A percentile compares a stretch with the other conserved stretches of the same genome.
Conservation (phyloP, 2,113 vertebrate species). For the Heterotis niloticus region DNA sequence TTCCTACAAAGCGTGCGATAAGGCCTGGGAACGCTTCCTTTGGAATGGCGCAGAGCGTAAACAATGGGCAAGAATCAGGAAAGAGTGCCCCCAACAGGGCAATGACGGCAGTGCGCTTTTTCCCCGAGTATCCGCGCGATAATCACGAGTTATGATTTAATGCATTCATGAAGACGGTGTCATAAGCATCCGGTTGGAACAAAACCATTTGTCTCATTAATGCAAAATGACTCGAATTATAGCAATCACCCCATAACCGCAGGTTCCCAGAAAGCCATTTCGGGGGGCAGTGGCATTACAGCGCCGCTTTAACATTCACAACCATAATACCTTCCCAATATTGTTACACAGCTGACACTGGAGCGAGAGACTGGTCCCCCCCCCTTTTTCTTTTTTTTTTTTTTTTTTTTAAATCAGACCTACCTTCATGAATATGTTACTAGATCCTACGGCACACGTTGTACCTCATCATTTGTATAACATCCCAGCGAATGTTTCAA, state of each 20-base stretch:
- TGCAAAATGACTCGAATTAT: background rate
- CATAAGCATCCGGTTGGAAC: background rate
- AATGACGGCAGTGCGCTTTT: background rate
- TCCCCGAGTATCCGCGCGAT: too few relatives aligned
- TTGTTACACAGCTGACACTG: background rate
- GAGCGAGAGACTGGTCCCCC: background rate
- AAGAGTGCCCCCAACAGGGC: constrained; percentile 24
- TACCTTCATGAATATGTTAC: constrained; percentile 34
- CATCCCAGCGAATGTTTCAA: constrained; percentile 29
- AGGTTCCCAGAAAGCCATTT: background rate
- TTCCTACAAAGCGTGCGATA: background rate
- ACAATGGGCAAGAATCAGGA: constrained; percentile 11
- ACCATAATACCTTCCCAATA: background rate
- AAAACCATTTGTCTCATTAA: background rate
- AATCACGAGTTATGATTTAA: background rate
- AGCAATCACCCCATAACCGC: background rate
- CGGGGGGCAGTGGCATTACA: background rate
- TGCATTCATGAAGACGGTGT: background rate
- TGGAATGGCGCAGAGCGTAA: background rate
- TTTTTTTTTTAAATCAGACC: background rate
- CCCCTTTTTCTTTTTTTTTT: background rate
- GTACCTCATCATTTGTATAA: constrained; percentile 18
- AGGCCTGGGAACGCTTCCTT: background rate
- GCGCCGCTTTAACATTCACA: background rate
- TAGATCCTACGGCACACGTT: constrained; percentile 23